Evolutionary conservation across 1,140 invertebrate genomes (phyloP).

Genomic region (Zelostemma sp.): DNA sequence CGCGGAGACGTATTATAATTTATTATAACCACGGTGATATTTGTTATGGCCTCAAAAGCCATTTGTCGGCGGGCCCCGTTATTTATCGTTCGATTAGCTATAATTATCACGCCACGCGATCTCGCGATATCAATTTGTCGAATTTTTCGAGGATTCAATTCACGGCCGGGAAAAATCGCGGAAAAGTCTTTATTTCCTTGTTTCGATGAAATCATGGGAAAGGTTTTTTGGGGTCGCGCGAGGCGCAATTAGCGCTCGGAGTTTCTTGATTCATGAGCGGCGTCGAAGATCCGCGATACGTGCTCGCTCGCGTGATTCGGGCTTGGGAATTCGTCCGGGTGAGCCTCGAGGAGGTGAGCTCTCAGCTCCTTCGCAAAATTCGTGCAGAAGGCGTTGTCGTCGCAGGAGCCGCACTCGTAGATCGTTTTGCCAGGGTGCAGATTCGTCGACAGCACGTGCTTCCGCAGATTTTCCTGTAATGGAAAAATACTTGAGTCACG

Average conservation of each 20-base stretch:
- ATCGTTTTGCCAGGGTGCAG: slow-evolving; percentile 82
- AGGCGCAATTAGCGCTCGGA: neutral
- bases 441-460: slow-evolving; percentile 85
- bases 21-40: slow-evolving; percentile 38
- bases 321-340: slow-evolving; percentile 70
- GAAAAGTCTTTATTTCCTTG: no score
- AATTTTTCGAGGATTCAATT: slow-evolving; percentile 31
- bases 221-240: no score
- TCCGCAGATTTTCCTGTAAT: slow-evolving; percentile 85
- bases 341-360: slow-evolving; percentile 74
- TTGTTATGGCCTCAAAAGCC: slow-evolving; percentile 38
- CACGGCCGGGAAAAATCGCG: no score
- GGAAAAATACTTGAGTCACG: slow-evolving; percentile 13
- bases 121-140: slow-evolving; percentile 40
- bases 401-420: slow-evolving; percentile 81
- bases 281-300: slow-evolving; percentile 67
- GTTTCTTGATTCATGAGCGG: slow-evolving; percentile 5
- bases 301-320: slow-evolving; percentile 62
- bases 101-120: slow-evolving; percentile 41
- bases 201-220: no score
- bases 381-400: slow-evolving; percentile 65
- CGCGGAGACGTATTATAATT: slow-evolving; percentile 38
- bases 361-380: slow-evolving; percentile 79
- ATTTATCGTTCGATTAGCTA: slow-evolving; percentile 50
- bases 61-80: slow-evolving; percentile 39